phyloP scores from a whole-genome alignment of 2,888 invertebrate species.

The Trypoxylon attenuatum region DNA sequence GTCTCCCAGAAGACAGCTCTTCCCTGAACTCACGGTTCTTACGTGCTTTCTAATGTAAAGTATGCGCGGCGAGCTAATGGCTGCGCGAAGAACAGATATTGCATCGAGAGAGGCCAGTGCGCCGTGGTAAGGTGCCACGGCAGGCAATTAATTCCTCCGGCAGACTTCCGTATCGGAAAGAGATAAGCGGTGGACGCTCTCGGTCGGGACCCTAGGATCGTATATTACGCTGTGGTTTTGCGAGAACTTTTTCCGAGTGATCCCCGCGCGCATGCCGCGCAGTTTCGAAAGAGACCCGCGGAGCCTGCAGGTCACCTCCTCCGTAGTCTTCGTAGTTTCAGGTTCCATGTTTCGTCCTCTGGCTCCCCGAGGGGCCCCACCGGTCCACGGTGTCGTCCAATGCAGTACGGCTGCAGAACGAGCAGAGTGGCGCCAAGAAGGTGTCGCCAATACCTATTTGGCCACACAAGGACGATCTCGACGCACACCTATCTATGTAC shows the following conservation, averaged over 20 bases:
- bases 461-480: constrained; percentile 47
- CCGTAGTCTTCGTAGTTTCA: constrained; percentile 6
- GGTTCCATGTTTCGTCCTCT: constrained; percentile 46
- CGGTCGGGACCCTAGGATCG: constrained; percentile 50
- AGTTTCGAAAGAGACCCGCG: neutral
- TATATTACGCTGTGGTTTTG: constrained; percentile 54
- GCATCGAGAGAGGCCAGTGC: constrained; percentile 47
- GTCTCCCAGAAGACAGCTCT: constrained; percentile 16
- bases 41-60: constrained; percentile 57
- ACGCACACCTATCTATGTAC: constrained; percentile 22
- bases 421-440: constrained; percentile 69
- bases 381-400: constrained; percentile 39
- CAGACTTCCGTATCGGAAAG: constrained; percentile 60
- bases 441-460: constrained; percentile 62
- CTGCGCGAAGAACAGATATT: constrained; percentile 55
- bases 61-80: constrained; percentile 58
- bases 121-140: constrained; percentile 55
- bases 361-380: constrained; percentile 47
- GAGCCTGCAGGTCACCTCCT: constrained; percentile 1
- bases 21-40: constrained; percentile 47
- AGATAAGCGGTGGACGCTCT: constrained; percentile 58
- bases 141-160: constrained; percentile 58
- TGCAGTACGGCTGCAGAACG: constrained; percentile 53
- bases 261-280: neutral
- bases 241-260: constrained; percentile 39